phyloP scores from a whole-genome alignment of 1,140 invertebrate species.

The Magallana gigas region DNA sequence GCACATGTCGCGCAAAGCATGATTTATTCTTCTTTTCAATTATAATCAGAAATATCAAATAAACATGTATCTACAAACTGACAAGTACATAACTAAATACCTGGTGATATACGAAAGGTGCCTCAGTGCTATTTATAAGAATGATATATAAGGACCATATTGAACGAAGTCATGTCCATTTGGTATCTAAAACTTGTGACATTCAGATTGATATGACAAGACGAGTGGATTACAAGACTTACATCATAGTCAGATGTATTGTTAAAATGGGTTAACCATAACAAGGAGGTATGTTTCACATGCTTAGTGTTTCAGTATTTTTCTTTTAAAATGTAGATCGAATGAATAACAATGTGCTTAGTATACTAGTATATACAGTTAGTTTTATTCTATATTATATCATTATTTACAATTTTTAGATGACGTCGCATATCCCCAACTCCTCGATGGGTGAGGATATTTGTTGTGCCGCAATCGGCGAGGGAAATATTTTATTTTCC shows the following conservation, averaged over 20 bases:
- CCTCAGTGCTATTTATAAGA: not conserved
- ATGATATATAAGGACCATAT: not conserved
- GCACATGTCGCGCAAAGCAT: too few species aligned
- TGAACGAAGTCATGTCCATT: not conserved
- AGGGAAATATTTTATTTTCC: conserved; percentile 62
- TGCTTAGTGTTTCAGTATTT: too few species aligned
- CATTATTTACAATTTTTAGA: not conserved
- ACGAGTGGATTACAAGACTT: not conserved
- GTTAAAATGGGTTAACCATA: not conserved
- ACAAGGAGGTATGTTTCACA: not conserved
- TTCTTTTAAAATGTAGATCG: too few species aligned
- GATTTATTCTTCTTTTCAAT: too few species aligned
- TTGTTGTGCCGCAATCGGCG: conserved; percentile 62
- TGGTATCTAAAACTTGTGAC: not conserved
- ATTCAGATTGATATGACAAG: not conserved
- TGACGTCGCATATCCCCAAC: not conserved
- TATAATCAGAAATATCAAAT: too few species aligned
- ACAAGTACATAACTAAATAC: too few species aligned
- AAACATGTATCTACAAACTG: too few species aligned
- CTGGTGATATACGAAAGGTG: not conserved
- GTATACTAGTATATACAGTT: too few species aligned
- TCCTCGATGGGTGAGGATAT: not conserved
- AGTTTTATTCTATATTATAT: not conserved
- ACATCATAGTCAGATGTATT: not conserved
- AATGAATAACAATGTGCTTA: too few species aligned